Evolutionary conservation across 2,113 vertebrate species (phyloP).

Genomic region (Hippolais icterina): DNA sequence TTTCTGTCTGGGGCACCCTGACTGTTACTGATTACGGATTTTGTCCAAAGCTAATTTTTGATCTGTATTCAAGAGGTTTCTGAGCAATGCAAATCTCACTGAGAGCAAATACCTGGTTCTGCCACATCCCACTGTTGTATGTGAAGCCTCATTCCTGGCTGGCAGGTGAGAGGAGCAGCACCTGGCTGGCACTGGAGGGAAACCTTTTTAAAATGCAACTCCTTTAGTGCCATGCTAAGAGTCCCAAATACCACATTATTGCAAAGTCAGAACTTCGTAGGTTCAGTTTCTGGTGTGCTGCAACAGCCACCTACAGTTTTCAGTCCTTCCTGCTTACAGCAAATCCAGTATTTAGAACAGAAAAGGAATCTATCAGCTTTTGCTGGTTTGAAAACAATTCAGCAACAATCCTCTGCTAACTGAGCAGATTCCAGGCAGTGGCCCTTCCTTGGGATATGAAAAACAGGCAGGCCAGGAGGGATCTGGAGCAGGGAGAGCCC

Average conservation of each 20-base stretch:
- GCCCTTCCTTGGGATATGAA: background rate
- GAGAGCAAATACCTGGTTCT: rapidly evolving
- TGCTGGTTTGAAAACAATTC: background rate
- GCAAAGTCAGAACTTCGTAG: background rate
- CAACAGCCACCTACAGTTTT: background rate
- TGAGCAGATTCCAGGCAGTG: background rate
- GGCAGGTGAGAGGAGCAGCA: background rate
- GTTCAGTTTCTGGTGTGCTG: background rate
- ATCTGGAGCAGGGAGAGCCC: background rate
- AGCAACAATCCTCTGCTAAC: background rate
- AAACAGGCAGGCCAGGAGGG: background rate
- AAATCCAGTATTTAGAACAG: background rate
- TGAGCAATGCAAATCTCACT: background rate
- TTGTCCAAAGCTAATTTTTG: background rate
- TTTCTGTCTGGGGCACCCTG: background rate
- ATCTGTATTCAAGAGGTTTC: background rate
- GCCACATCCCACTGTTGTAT: rapidly evolving
- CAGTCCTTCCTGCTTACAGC: background rate
- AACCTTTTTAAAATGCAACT: rapidly evolving
- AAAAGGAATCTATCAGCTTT: background rate
- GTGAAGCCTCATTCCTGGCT: background rate
- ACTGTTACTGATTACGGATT: background rate
- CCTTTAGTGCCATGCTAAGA: background rate
- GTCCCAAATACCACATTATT: background rate
- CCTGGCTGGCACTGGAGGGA: background rate